These are phyloP conservation scores for Euphonia xanthogaster DNA, from an alignment of 2,797 vertebrate genomes.

Conservation along the genomic window DNA sequence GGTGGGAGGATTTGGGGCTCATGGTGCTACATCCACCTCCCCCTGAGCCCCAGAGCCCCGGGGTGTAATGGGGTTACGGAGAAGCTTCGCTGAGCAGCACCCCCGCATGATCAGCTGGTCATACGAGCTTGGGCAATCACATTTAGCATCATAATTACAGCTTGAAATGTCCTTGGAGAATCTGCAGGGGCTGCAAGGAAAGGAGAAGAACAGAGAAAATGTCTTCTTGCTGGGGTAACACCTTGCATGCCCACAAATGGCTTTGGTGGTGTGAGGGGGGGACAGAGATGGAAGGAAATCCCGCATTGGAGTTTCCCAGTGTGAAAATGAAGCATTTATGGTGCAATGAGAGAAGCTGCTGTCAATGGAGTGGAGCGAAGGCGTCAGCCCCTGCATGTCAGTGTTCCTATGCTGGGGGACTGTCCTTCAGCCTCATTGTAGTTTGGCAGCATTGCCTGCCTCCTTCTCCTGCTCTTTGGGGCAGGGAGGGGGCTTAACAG, in stretches of 20 bases:
- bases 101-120: not conserved
- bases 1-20: not conserved
- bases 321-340: not conserved
- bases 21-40: not conserved
- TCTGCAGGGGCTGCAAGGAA: not conserved
- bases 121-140: not conserved
- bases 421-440: fast-evolving
- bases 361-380: not conserved
- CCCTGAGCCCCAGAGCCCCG: not conserved
- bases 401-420: fast-evolving
- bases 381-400: fast-evolving
- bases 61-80: not conserved
- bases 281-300: not conserved
- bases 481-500: not conserved
- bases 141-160: not conserved
- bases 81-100: not conserved
- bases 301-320: not conserved
- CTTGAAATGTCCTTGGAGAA: not conserved
- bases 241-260: not conserved
- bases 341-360: not conserved
- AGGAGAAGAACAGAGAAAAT: not conserved
- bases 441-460: not conserved
- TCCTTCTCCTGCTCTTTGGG: not conserved
- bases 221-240: not conserved
- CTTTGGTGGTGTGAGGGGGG: fast-evolving